Percentiles rank a stretch among this genome's conserved stretches.
Conservation (phyloP, 2,113 vertebrate genomes). For the Willisornis vidua region DNA sequence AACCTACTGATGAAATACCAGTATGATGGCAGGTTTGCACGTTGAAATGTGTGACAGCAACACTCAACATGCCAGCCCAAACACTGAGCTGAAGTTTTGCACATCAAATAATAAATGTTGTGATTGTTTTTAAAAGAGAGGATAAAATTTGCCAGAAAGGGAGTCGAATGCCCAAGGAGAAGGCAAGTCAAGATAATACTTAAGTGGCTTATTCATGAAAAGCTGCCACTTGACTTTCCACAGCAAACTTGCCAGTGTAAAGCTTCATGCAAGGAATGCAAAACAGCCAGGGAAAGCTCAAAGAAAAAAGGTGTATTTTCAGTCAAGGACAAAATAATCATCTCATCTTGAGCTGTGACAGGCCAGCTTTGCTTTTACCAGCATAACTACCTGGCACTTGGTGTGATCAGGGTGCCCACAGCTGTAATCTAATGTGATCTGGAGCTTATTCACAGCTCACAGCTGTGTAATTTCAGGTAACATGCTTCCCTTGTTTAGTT, state of each 20-base stretch:
- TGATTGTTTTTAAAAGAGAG: background rate
- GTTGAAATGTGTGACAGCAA: background rate
- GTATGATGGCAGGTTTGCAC: background rate
- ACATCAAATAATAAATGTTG: background rate
- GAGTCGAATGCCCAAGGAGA: background rate
- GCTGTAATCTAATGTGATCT: constrained; percentile 83
- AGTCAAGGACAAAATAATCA: constrained; percentile 50
- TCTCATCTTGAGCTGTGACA: constrained; percentile 40
- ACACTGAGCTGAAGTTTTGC: background rate
- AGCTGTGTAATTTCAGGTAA: constrained; percentile 88
- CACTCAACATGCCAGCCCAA: background rate
- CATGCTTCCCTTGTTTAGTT: constrained; percentile 85
- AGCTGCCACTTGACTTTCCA: constrained; percentile 18
- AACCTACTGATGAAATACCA: background rate
- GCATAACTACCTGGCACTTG: constrained; percentile 35
- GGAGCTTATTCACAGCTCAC: constrained; percentile 81
- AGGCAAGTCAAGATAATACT: constrained; percentile 11
- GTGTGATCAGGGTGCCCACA: constrained; percentile 70
- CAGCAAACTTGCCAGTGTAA: background rate
- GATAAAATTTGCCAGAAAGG: background rate
- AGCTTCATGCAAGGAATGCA: constrained; percentile 16
- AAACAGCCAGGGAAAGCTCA: background rate
- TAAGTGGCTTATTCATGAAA: background rate
- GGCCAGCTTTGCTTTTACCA: constrained; percentile 40
- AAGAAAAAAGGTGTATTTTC: background rate